Base-by-base conservation (phyloP, 30 jellyfish, hydroid and myxozoan species). In the Nemopilema nomurai region DNA sequence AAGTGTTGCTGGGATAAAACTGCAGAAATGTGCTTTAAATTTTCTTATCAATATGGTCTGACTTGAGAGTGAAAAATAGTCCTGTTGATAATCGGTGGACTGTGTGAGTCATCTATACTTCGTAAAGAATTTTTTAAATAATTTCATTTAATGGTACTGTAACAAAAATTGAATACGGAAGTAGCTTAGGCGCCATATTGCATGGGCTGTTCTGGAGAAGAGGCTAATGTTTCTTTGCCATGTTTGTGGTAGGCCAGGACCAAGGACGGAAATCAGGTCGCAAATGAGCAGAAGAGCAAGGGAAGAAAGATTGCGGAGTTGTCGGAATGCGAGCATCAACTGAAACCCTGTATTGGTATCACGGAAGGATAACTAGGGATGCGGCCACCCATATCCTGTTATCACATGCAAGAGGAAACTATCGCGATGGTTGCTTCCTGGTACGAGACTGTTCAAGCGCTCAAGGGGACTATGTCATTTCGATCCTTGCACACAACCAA, bases 381-480 rank as follows among this genome's bases (percentile, higher is more conserved):
- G 94, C 87, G 18, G 98, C 98, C 25, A 62, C 94, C 19, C 94
- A 83, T 33, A 76, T 70, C 16, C 69, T 92, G 29, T 74, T 49
- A 8, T 72, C 84, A 41, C 90, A 86, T 29, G 94, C 94, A 49
- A 71, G 91, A 63, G 67, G 71, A 9, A 26, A 32, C 24, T 49
- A 72, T 28, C 81, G 95, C 32, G 96, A 86, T 74, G 98, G 98
- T 22, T 81, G 79, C 65, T 92, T 77, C 89, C 90, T 92, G 41
- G 93, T 92, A 28, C 91, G 98, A n/a, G 98, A 92, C 72, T 92
- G 98, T 63, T 66, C 95, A 3, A 81, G 96, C 69, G 91, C 95
- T 7, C 95, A 95, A 3, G 93, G 91, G 62, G 98, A 87, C 78
- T 92, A 69, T 74, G 98, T 92, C 19, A 62, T 92, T 16, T 92